These are phyloP conservation scores for Caenorhabditis doughertyi DNA, from an alignment of 2,888 invertebrate genomes.

Conservation along the genomic window DNA sequence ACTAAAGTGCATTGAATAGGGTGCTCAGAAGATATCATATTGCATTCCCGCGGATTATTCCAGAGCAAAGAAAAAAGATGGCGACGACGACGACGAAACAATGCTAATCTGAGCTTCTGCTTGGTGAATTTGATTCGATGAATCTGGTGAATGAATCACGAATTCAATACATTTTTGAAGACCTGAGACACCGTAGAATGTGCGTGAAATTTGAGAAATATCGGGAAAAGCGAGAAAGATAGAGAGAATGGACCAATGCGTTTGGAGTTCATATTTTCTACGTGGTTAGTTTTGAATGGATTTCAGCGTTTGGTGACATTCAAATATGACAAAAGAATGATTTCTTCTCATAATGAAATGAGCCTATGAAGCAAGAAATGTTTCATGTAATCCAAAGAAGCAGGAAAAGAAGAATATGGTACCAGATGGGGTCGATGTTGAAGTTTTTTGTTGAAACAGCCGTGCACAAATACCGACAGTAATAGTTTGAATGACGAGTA, in stretches of 20 bases:
- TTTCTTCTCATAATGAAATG: background rate
- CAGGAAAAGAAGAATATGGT: no score
- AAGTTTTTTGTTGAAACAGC: slow-evolving; percentile 12
- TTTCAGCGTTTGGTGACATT: slow-evolving; percentile 9
- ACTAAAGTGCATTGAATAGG: slow-evolving; percentile 33
- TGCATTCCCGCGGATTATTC: slow-evolving; percentile 50
- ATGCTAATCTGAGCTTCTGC: slow-evolving; percentile 33
- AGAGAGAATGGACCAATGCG: slow-evolving; percentile 10
- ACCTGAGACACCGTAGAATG: background rate
- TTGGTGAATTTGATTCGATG: background rate
- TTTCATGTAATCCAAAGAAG: background rate
- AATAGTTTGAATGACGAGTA: slow-evolving; percentile 8
- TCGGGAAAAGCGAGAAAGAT: slow-evolving; percentile 14
- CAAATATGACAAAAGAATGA: background rate
- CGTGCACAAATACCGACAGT: background rate
- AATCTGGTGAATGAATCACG: slow-evolving; percentile 2
- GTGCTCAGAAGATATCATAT: slow-evolving; percentile 42
- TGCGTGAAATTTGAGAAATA: slow-evolving; percentile 49
- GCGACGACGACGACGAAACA: slow-evolving; percentile 13
- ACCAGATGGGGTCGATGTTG: background rate
- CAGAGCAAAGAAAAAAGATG: background rate
- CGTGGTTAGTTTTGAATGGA: slow-evolving; percentile 36
- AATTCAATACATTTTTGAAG: slow-evolving; percentile 53
- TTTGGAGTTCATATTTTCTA: slow-evolving; percentile 37
- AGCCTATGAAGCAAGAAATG: background rate